phyloP scores from a whole-genome alignment of 2,797 vertebrate species.

The Myioborus melanocephalus region DNA sequence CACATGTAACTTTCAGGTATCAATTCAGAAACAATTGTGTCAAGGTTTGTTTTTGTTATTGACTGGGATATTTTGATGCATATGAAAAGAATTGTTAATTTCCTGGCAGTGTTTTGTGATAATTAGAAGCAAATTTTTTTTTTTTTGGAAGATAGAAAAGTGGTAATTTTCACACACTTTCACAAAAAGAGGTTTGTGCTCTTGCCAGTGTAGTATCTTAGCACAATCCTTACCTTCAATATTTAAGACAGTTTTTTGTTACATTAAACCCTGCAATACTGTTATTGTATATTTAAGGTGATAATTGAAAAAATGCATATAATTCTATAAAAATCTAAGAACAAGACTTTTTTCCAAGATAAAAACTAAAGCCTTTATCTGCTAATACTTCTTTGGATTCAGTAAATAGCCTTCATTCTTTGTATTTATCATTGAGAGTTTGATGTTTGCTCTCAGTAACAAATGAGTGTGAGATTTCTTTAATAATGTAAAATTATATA shows the following conservation, averaged over 20 bases:
- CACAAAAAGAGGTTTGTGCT: not conserved
- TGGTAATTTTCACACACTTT: not conserved
- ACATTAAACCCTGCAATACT: not conserved
- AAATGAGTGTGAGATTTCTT: not conserved
- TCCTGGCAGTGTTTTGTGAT: not conserved
- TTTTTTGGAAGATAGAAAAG: not conserved
- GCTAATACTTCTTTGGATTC: not conserved
- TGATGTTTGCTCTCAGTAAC: not conserved
- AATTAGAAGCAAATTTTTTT: not conserved
- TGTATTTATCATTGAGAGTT: not conserved
- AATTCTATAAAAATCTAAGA: not conserved
- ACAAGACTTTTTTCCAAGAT: not conserved
- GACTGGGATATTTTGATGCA: not conserved
- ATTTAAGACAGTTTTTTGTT: not conserved
- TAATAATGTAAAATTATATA: not conserved
- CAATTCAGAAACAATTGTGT: not conserved
- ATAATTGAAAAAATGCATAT: not conserved
- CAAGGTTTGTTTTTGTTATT: not conserved
- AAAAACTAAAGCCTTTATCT: not conserved
- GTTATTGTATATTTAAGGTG: not conserved
- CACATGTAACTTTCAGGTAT: not conserved
- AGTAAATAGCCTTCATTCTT: not conserved
- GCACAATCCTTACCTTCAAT: not conserved
- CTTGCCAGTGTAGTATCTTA: accelerated
- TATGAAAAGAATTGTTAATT: not conserved